Evolutionary conservation across 2,888 invertebrate species (phyloP), one percentile per base, ranked within the genome.

Genomic region (Perithous albicinctus): DNA sequence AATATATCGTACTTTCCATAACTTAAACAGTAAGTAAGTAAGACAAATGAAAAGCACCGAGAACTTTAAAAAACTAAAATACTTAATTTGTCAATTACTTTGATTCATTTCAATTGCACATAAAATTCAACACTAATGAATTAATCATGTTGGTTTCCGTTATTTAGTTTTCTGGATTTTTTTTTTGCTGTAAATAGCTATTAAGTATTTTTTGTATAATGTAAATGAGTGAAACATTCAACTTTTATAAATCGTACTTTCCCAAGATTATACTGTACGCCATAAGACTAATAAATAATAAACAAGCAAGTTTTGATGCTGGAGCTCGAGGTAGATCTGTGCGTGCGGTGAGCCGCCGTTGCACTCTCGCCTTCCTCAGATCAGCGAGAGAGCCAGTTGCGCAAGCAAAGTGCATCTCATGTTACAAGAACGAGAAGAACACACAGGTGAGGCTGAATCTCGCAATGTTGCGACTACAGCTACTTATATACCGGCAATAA

Each of bases 401-500:
- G 88, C 86, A 90, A 90, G 83, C 81, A 79, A 76, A 87, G 86
- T 86, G 85, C 86, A 88, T 89, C 90, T 91, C 90, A 84, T 80
- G 85, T 90, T 90, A 90, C 90, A 85, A 77, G 80, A 82, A 67
- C 64, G 66, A 15, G 35, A 12, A 15, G 41, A 67, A 69, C 20
- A 69, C 20, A 86, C 87, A 87, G 89, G 89, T 88, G 87, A 88
- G 78, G 84, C 85, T 59, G 64, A 61, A 69, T 80, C 35, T 61
- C 51, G 78, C 80, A 72, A 80, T 70, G 54, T 75, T 35, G 10
- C n/a, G 38, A 46, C 51, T n/a, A 64, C 41, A 64, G n/a, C 32
- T 35, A 8, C 26, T 15, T 56, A 43, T 63, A 32, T 56, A 29
- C n/a, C 18, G 43, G 23, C 35, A 12, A 67, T 23, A 29, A 66